Evolutionary conservation across 92 coral and sea anemone genomes (phyloP).

Genomic region (Epizoanthus rinbou): DNA sequence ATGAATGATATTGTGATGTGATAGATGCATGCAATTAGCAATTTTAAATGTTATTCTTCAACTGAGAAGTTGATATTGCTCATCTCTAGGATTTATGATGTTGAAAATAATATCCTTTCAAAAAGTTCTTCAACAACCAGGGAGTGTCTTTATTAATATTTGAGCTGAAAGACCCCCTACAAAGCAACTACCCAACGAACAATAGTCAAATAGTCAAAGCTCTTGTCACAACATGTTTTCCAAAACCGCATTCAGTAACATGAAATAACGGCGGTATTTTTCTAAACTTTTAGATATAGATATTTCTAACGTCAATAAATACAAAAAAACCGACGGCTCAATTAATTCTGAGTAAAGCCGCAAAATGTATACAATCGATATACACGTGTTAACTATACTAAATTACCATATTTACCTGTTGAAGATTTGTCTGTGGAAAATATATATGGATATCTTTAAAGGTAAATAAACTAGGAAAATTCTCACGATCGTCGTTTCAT

Average conservation of each 20-base stretch:
- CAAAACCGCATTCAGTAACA: conserved; percentile 5
- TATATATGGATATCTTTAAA: not conserved
- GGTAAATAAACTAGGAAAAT: conserved; percentile 23
- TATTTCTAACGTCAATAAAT: conserved; percentile 9
- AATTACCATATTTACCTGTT: conserved; percentile 31
- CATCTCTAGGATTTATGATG: not conserved
- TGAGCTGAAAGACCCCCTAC: conserved; percentile 19
- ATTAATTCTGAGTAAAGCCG: not conserved
- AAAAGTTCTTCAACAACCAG: not conserved
- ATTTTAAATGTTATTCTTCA: not conserved
- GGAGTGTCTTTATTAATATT: not conserved
- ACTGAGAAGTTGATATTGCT: not conserved
- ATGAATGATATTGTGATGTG: conserved; percentile 13
- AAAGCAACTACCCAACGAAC: not conserved
- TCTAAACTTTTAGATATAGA: not conserved
- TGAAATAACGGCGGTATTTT: not conserved
- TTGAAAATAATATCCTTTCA: not conserved
- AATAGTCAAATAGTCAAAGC: not conserved
- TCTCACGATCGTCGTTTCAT: conserved; percentile 20
- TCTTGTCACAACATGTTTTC: conserved; percentile 32
- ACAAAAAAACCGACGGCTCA: not conserved
- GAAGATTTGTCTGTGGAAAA: conserved; percentile 16
- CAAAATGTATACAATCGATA: conserved; percentile 16
- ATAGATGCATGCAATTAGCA: conserved; percentile 7
- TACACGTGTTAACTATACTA: conserved; percentile 16